phyloP scores from a whole-genome alignment of 2,797 vertebrate genomes.

The Argya squamiceps region DNA sequence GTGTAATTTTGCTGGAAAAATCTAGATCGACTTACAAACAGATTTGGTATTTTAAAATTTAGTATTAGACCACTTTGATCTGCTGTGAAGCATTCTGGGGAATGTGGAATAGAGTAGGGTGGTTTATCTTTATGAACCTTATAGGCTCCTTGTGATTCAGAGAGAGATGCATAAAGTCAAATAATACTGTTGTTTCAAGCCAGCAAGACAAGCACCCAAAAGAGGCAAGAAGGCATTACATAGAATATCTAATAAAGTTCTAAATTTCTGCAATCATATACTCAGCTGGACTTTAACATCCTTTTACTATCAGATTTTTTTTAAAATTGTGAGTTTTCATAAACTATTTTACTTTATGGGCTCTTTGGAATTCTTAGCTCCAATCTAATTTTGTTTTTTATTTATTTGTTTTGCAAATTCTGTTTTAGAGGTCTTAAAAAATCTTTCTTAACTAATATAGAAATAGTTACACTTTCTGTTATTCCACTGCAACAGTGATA shows the following conservation, averaged over 20 bases:
- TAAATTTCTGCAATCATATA: not conserved
- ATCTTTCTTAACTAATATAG: not conserved
- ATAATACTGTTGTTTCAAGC: not conserved
- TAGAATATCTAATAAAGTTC: not conserved
- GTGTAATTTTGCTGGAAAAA: not conserved
- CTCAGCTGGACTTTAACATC: not conserved
- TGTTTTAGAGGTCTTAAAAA: not conserved
- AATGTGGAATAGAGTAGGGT: fast-evolving
- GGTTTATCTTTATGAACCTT: not conserved
- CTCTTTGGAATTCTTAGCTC: not conserved
- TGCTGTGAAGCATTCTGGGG: not conserved
- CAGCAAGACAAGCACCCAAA: not conserved
- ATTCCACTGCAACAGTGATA: not conserved
- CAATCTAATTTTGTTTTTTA: not conserved
- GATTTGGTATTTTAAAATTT: not conserved
- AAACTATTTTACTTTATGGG: not conserved
- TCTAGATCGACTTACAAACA: not conserved
- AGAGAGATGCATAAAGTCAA: not conserved
- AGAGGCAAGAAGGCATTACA: not conserved
- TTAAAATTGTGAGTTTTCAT: not conserved
- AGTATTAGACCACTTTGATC: not conserved
- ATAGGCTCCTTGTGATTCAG: not conserved
- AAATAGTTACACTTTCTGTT: not conserved
- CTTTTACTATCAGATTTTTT: not conserved
- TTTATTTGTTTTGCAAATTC: not conserved